Evolutionary conservation across 2,113 vertebrate species (phyloP).

Genomic region (Maccullochella peelii): DNA sequence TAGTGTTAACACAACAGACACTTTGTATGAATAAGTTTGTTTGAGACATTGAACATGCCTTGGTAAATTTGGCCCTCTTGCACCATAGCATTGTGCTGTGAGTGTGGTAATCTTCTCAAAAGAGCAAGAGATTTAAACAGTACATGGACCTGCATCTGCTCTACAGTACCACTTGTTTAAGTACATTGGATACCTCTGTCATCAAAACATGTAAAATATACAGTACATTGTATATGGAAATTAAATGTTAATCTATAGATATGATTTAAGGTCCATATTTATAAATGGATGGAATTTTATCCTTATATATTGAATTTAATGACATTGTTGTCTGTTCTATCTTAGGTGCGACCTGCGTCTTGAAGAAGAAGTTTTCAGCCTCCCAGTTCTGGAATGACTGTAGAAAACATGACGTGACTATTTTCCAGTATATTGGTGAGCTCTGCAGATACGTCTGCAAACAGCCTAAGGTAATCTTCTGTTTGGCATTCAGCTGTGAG

Average conservation of each 20-base stretch:
- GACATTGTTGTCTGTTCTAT: neutral
- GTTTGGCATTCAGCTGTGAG: neutral
- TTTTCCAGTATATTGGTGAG: conserved; percentile 97
- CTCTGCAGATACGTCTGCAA: conserved; percentile 95
- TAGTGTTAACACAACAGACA: no score
- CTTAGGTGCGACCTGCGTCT: conserved; percentile 92
- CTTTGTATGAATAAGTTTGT: no score
- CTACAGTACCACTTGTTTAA: neutral
- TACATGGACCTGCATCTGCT: neutral
- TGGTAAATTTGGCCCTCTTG: neutral
- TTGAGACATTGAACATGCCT: no score
- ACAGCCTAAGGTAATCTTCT: conserved; percentile 88
- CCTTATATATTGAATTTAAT: neutral
- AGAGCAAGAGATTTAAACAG: neutral
- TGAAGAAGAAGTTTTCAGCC: conserved; percentile 96
- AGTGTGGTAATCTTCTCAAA: neutral
- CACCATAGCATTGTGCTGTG: neutral
- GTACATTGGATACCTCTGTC: neutral
- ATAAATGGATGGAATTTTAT: neutral
- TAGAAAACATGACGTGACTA: conserved; percentile 88
- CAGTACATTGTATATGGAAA: neutral
- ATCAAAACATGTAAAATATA: neutral
- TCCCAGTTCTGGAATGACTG: conserved; percentile 97
- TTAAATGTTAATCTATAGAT: neutral
- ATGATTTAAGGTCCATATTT: no score